Base-by-base conservation (phyloP, 2,113 vertebrate species). In the Hepsetus odoe region DNA sequence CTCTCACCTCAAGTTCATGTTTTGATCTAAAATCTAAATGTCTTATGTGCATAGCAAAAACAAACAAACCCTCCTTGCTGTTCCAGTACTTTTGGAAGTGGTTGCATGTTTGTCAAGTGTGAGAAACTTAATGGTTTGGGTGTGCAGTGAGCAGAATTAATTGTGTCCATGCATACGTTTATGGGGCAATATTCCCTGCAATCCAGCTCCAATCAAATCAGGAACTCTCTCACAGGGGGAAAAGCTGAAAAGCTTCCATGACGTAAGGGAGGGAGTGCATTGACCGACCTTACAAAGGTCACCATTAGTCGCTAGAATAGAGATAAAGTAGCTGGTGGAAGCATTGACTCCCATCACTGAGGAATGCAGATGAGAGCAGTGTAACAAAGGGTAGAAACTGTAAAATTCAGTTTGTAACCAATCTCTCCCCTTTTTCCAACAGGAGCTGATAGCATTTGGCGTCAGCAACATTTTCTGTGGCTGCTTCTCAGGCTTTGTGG, bases 391-490 rank as follows among this genome's bases (percentile, higher is more conserved):
- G 11, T 35, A 62, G 6, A n/a, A 24, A 1, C 6, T 10, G 4
- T 10, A 20, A 33, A 13, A 30, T 30, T 32, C 59, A 22, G 61
- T 65, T 33, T 11, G 22, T 70, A 33, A 55, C 32, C 16, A 26
- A 42, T 24, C 46, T 35, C 42, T 26, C 10, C 26, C n/a, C 44
- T 24, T 56, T 69, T 42, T 87, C 77, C 84, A 86, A 56, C 87
- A 96, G 95, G 95, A 96, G 83, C 95, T 96, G 79, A 88, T 96
- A 87, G 95, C 95, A 28, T 95, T 95, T 69, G 95, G 95, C 22
- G 46, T 95, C 80, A 94, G 94, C 88, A 95, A 95, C 77, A 87
- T 96, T 44, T 96, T 95, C 85, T 89, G 92, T 3, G 95, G 94
- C 78, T 92, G 91, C 77, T 96, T 96, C 88, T 95, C 94, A 55